Conservation (phyloP, 2,797 vertebrate species). For the Selene dorsalis region DNA sequence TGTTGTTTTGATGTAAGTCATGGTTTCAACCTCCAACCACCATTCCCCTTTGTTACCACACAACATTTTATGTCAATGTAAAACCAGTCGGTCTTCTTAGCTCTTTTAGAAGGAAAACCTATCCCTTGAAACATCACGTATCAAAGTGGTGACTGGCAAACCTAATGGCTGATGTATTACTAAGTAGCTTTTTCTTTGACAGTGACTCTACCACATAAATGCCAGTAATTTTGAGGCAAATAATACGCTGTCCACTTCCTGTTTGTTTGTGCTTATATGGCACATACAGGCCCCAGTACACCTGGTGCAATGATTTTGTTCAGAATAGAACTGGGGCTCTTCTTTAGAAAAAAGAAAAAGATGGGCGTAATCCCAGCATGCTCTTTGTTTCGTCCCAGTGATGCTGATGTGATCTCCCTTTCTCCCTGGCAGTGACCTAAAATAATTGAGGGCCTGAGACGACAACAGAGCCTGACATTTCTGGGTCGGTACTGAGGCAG, state of each 20-base stretch:
- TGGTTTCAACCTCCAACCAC: background rate
- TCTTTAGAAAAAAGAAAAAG: conserved; percentile 1
- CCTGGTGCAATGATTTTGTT: background rate
- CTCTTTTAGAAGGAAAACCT: background rate
- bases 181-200: conserved; percentile 5
- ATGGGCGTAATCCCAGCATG: conserved; percentile 38
- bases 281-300: background rate
- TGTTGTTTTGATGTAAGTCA: background rate
- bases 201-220: conserved; percentile 2
- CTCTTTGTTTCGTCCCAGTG: conserved; percentile 29
- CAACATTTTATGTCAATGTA: background rate
- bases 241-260: conserved; percentile 24
- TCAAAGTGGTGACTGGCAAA: conserved; percentile 2
- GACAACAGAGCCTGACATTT: conserved; percentile 71
- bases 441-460: conserved; percentile 64
- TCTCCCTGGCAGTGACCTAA: conserved; percentile 60
- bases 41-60: background rate
- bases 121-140: background rate
- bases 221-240: conserved; percentile 14
- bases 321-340: conserved; percentile 1
- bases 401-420: conserved; percentile 19
- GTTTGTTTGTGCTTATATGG: background rate
- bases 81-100: background rate
- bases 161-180: conserved; percentile 10
- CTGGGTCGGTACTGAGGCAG: conserved; percentile 65